phyloP scores from a whole-genome alignment of 2,888 invertebrate species.

The Agrotis segetum region DNA sequence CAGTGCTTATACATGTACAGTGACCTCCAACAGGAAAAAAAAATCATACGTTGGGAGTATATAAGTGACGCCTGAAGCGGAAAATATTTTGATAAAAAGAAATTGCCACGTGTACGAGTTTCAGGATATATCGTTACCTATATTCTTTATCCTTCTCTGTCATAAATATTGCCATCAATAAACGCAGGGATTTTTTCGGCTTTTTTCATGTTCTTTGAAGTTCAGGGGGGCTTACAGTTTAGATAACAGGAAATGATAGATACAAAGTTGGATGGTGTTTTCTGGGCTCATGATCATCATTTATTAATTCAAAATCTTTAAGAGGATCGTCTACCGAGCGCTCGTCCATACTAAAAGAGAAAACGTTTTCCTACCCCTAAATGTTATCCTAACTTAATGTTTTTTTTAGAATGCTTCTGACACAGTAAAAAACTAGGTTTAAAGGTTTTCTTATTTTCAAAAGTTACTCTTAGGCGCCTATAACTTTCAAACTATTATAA shows the following conservation, averaged over 20 bases:
- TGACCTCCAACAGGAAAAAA: conserved; percentile 11
- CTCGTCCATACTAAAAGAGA: no score
- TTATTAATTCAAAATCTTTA: background rate
- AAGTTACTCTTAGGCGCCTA: no score
- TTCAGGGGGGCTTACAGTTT: no score
- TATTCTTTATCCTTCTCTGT: conserved; percentile 20
- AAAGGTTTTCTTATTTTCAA: no score
- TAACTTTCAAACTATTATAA: no score
- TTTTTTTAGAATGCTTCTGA: no score
- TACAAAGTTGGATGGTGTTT: no score
- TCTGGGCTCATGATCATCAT: background rate
- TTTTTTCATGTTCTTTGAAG: background rate
- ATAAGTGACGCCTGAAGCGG: conserved; percentile 12
- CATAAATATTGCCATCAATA: conserved; percentile 23
- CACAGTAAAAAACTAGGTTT: no score
- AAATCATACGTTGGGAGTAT: background rate
- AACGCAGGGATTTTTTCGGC: background rate
- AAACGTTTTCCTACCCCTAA: no score
- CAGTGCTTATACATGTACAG: no score
- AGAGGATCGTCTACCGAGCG: no score
- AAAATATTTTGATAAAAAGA: conserved; percentile 21
- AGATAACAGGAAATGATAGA: background rate
- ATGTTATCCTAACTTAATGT: no score
- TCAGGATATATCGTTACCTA: conserved; percentile 20
- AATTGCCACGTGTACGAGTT: conserved; percentile 14